Evolutionary conservation across 2,888 invertebrate genomes (phyloP), one percentile per base, ranked within the genome.

Genomic region (Orchestes rusci): DNA sequence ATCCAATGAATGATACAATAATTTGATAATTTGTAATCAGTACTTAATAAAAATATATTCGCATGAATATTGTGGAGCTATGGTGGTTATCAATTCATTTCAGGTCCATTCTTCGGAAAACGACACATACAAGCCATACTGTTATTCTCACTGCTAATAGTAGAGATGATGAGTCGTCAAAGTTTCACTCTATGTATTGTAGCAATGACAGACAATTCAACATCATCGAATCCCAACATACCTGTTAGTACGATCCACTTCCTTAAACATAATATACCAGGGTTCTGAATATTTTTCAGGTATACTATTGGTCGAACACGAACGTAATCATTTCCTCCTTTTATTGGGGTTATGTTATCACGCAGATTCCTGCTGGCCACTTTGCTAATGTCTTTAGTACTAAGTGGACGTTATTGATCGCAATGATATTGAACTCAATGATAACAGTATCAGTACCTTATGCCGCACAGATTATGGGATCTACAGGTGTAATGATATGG

Each of bases 271-370:
- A 38, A 7, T 7, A 23, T 23, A 5, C 23, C 5, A 23, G 23
- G 10, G 10, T 7, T 23, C 23, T 23, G 10, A 23, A 32, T 32
- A 40, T 8, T 4, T 51, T 45, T 19, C 54, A 75, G 73, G 61
- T 64, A 54, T 80, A 67, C 59, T 53, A 73, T 2, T 82, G 81
- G 81, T 58, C 63, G 4, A 61, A 71, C 40, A 57, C 65, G 3
- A 71, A 73, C 4, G 56, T 77, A 41, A 72, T 85, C 23, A 66
- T 84, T 3, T 83, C 83, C 10, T 81, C 85, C 1, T 85, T 85
- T 63, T 84, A 84, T 64, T 82, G 84, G 83, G 86, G 86, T 2
- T 86, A 86, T 60, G 73, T 82, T 1, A 48, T 80, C 1, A 77
- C 81, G 12, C 87, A 87, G 65, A 64, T 85, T 1, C 81, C 82